These are phyloP conservation scores for Diabrotica balteata DNA, from an alignment of 2,888 invertebrate genomes.

Conservation along the genomic window DNA sequence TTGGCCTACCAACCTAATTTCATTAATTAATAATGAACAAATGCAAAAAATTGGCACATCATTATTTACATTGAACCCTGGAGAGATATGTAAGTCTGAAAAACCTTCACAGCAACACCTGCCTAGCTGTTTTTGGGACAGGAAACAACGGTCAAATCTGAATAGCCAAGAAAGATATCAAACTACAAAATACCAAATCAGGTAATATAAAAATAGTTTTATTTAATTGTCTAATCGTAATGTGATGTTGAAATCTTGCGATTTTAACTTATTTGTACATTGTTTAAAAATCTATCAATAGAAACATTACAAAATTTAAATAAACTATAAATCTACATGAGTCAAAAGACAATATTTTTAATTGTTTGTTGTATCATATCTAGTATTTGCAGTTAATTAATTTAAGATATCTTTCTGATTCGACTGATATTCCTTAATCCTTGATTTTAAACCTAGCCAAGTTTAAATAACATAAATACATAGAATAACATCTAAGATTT, in stretches of 20 bases:
- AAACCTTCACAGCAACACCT: conserved; percentile 53
- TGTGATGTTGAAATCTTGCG: no score
- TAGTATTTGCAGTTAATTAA: no score
- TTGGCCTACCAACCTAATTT: conserved; percentile 36
- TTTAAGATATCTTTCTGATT: neutral
- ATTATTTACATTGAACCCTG: conserved; percentile 62
- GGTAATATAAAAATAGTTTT: no score
- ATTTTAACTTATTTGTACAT: no score
- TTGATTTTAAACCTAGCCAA: conserved; percentile 39
- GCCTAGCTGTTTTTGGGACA: conserved; percentile 38
- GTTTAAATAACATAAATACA: conserved; percentile 52
- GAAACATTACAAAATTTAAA: no score
- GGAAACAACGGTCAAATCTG: conserved; percentile 1
- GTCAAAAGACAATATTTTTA: no score
- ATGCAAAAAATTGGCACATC: conserved; percentile 60
- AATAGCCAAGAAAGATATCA: no score
- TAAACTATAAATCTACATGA: no score
- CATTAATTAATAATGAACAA: conserved; percentile 47
- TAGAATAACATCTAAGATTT: conserved; percentile 45
- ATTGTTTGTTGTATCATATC: no score
- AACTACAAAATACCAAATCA: no score
- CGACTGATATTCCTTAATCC: neutral
- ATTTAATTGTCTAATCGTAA: no score
- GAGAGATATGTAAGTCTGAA: conserved; percentile 61
- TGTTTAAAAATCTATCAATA: no score